Base-by-base conservation (phyloP, 2,888 invertebrate genomes). In the Caenorhabditis sp. region DNA sequence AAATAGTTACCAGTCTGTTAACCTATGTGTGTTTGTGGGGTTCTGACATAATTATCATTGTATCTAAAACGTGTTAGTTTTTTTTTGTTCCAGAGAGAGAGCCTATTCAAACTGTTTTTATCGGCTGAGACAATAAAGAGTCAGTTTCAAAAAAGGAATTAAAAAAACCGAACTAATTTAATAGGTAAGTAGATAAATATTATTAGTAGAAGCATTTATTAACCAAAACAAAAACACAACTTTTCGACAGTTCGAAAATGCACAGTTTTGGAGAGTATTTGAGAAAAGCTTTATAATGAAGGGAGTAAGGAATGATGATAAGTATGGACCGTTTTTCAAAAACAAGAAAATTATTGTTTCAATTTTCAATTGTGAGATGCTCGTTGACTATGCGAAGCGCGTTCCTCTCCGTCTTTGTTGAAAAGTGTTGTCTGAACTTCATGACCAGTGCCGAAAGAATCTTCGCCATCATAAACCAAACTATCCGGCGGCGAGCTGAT, bases 351-450 rank as follows among this genome's bases (percentile, higher is more conserved):
- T 43, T 12, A 31, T 31, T 10, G 31, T 4, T 10, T 31, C 14
- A 36, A 36, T 37, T 36, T 37, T 49, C 37, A 60, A 23, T 12
- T 19, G 49, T 72, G 71, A 21, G 76, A 76, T 50, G 69, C 67
- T 55, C 86, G 81, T 70, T 86, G 86, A 74, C 82, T 82, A 78
- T 82, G 86, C 10, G 84, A 85, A 62, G 86, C 86, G 36, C 84
- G 83, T 64, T 84, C 86, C 83, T 87, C 87, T 73, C 87, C 88
- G 37, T 87, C 84, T 50, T 76, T 79, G 74, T 88, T 88, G 83
- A 86, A 88, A 58, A 88, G 83, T 66, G 84, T 80, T 37, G 88
- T 88, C 58, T 86, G 86, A 51, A 88, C 86, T 70, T 87, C 87
- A 73, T 62, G 69, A 62, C 88, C 88, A 51, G 82, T 79, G 36